These are phyloP conservation scores for Phrynosoma platyrhinos DNA, from an alignment of 2,113 vertebrate species.

Conservation along the genomic window DNA sequence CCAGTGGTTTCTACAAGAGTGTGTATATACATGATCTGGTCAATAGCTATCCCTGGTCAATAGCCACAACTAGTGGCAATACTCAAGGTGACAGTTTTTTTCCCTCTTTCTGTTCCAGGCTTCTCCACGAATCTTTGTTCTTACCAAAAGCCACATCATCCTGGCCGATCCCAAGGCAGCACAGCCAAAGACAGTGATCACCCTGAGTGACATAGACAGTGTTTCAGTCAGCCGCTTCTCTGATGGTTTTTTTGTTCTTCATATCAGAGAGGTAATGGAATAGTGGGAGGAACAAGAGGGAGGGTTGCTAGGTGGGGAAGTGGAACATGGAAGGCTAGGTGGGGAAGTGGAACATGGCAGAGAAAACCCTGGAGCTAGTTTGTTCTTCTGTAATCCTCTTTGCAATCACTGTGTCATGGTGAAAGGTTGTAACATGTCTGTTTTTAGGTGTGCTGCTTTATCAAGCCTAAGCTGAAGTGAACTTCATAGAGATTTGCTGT, in stretches of 20 bases:
- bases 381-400: not conserved
- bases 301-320: too few species aligned
- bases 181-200: conserved; percentile 75
- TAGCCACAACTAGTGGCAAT: too few species aligned
- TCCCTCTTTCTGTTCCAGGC: conserved; percentile 56
- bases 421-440: not conserved
- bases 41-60: too few species aligned
- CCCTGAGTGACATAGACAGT: conserved; percentile 64
- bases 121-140: conserved; percentile 73
- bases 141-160: conserved; percentile 77
- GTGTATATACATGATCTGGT: too few species aligned
- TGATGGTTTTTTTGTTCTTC: conserved; percentile 78
- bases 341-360: not conserved
- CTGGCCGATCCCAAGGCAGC: conserved; percentile 75
- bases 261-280: conserved; percentile 76
- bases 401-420: too few species aligned
- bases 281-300: accelerated
- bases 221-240: conserved; percentile 75
- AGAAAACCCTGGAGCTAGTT: not conserved
- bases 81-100: not conserved
- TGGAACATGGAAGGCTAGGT: not conserved
- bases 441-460: not conserved
- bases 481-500: not conserved
- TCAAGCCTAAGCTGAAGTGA: not conserved
- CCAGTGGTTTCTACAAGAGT: too few species aligned